phyloP scores from a whole-genome alignment of 2,113 vertebrate species.

The Sminthopsis crassicaudata region DNA sequence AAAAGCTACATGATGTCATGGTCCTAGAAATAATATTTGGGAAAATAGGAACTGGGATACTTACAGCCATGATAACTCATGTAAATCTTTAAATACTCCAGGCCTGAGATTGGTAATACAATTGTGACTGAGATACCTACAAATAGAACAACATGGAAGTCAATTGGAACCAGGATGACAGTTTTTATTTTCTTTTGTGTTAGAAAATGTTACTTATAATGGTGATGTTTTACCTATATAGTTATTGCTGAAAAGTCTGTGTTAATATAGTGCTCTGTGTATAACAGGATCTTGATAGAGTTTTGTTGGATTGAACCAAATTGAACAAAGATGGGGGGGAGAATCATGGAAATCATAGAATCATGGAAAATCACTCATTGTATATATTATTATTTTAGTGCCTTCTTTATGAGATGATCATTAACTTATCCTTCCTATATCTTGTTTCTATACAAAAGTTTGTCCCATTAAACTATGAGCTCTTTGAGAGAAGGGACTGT shows the following conservation, averaged over 20 bases:
- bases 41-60: conserved; percentile 65
- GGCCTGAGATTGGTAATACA: conserved; percentile 82
- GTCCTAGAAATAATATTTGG: neutral
- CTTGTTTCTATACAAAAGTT: neutral
- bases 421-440: neutral
- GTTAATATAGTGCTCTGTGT: neutral
- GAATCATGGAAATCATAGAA: neutral
- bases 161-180: neutral
- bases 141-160: conserved; percentile 7
- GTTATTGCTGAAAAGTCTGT: neutral
- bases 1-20: neutral
- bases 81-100: conserved; percentile 84
- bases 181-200: neutral
- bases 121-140: conserved; percentile 87
- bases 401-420: neutral
- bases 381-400: neutral
- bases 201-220: neutral
- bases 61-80: conserved; percentile 86
- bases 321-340: neutral
- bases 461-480: neutral
- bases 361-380: neutral
- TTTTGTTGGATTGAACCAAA: neutral
- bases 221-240: neutral
- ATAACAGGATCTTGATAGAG: neutral
- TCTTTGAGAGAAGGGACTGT: neutral